A percentile compares a stretch with the other conserved stretches of the same genome.
These are phyloP conservation scores for Trichogramma dendrolimi DNA, from an alignment of 2,888 invertebrate genomes.

Conservation along the genomic window DNA sequence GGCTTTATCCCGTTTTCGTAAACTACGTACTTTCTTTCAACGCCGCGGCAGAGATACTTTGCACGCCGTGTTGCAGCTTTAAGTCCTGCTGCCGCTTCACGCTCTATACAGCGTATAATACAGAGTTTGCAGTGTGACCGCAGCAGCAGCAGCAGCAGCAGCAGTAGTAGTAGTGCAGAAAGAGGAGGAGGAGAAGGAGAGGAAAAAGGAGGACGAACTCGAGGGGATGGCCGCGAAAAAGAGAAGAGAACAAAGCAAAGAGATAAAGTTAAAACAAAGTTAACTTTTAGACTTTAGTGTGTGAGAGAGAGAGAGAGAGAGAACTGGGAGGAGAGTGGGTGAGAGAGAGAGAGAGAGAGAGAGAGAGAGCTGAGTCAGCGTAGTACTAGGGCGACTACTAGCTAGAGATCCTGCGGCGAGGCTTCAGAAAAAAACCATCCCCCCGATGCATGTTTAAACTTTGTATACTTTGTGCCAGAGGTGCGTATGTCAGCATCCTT, in stretches of 20 bases:
- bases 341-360: background rate
- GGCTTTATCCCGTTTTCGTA: background rate
- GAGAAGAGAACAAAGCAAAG: slow-evolving; percentile 3
- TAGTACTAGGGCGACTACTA: too few species aligned
- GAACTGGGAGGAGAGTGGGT: background rate
- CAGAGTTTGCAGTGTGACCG: too few species aligned
- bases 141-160: too few species aligned
- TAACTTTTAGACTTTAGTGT: slow-evolving; percentile 3
- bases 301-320: background rate
- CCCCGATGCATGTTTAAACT: too few species aligned
- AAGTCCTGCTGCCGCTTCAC: background rate
- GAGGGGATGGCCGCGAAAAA: too few species aligned
- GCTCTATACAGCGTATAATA: background rate
- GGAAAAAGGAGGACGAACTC: too few species aligned
- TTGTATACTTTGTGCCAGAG: too few species aligned
- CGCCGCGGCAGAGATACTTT: background rate
- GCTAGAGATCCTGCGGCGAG: too few species aligned
- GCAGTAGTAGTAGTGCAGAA: too few species aligned
- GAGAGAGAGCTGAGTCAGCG: background rate
- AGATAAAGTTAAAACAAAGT: slow-evolving; percentile 15
- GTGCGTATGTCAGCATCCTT: too few species aligned
- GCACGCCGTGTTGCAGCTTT: background rate
- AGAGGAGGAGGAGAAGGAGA: too few species aligned
- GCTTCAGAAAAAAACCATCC: too few species aligned
- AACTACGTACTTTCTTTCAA: background rate